phyloP scores from a whole-genome alignment of 2,113 vertebrate species.

The Delphinapterus leucas region DNA sequence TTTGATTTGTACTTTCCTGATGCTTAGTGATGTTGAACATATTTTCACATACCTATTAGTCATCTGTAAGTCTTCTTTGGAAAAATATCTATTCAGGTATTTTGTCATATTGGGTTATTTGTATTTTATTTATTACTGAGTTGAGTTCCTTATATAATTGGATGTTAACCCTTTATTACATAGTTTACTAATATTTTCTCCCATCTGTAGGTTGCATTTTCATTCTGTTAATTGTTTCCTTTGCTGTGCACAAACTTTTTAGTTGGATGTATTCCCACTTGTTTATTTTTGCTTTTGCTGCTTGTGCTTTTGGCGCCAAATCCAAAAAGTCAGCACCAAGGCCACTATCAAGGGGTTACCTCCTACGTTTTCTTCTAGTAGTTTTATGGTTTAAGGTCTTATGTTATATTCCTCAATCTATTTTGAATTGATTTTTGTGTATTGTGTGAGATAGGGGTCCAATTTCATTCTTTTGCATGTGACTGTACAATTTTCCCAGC shows the following conservation, averaged over 20 bases:
- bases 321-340: background rate
- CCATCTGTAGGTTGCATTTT: background rate
- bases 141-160: background rate
- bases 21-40: background rate
- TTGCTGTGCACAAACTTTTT: background rate
- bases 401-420: background rate
- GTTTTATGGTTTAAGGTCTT: background rate
- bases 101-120: background rate
- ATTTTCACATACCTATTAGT: background rate
- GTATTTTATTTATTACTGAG: background rate
- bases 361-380: background rate
- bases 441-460: background rate
- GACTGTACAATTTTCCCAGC: background rate
- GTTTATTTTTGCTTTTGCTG: background rate
- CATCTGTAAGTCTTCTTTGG: background rate
- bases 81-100: background rate
- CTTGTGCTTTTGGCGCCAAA: background rate
- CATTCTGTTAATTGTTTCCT: background rate
- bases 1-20: background rate
- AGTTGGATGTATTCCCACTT: background rate
- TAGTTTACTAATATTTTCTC: background rate
- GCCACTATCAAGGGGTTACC: background rate
- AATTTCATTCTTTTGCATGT: background rate
- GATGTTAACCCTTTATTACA: background rate
- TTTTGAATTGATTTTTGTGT: background rate